Percentiles rank a stretch among this genome's conserved stretches.
Evolutionary conservation across 2,113 vertebrate species (phyloP).

Genomic region (Dipodomys stephensi): DNA sequence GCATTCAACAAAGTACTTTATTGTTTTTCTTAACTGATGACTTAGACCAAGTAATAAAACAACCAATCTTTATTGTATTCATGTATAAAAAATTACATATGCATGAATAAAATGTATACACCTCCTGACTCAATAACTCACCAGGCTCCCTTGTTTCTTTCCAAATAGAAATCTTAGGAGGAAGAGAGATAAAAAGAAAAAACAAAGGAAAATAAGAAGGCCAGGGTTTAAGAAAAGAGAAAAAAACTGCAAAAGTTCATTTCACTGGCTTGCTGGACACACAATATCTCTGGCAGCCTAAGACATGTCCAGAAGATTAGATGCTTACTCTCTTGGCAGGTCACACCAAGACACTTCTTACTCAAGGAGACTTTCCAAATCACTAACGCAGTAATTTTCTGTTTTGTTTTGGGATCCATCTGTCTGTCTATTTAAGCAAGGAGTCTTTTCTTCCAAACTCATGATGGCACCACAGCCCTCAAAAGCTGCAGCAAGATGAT

Average conservation of each 20-base stretch:
- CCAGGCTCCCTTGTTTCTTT: constrained; percentile 29
- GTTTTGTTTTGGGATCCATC: not conserved
- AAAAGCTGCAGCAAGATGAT: no score
- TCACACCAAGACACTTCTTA: constrained; percentile 15
- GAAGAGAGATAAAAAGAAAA: constrained; percentile 35
- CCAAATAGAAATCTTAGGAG: constrained; percentile 59
- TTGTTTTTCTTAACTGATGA: constrained; percentile 66
- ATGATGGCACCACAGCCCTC: no score
- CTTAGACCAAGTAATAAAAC: constrained; percentile 59
- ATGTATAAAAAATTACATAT: not conserved
- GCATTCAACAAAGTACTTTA: constrained; percentile 65
- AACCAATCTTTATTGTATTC: constrained; percentile 12
- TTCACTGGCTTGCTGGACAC: constrained; percentile 39
- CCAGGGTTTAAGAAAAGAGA: constrained; percentile 22
- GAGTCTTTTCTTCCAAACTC: constrained; percentile 47
- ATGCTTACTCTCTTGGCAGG: constrained; percentile 26
- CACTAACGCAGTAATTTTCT: constrained; percentile 22
- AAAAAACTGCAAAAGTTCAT: constrained; percentile 4
- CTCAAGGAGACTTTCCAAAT: constrained; percentile 3
- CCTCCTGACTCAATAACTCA: not conserved
- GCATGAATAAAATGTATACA: constrained; percentile 5
- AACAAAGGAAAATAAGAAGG: not conserved
- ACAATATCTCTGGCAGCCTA: constrained; percentile 23
- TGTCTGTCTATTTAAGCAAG: no score
- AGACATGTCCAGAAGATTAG: not conserved